These are phyloP conservation scores for Myotis davidii DNA, from an alignment of 2,113 vertebrate species.

Conservation along the genomic window DNA sequence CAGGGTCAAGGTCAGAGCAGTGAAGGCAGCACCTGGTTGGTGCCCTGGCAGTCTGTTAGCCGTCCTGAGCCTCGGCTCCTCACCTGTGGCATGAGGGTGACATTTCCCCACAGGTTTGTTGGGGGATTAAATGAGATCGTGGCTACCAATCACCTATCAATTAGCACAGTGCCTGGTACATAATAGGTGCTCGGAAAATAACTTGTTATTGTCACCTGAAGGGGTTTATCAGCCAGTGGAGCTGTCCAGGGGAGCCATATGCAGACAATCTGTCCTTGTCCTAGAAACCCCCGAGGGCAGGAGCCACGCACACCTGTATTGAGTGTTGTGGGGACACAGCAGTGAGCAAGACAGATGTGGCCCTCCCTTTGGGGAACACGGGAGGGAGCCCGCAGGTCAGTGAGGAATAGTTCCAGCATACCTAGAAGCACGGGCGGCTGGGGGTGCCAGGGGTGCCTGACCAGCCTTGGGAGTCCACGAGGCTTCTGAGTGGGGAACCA, in stretches of 20 bases:
- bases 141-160: neutral
- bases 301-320: neutral
- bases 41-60: constrained; percentile 4
- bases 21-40: neutral
- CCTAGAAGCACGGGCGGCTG: neutral
- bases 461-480: neutral
- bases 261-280: neutral
- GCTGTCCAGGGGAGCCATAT: neutral
- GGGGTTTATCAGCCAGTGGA: neutral
- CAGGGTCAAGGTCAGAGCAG: neutral
- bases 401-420: neutral
- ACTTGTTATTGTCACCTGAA: neutral
- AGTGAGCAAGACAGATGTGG: neutral
- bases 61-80: constrained; percentile 37
- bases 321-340: neutral
- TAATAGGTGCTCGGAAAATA: constrained; percentile 40
- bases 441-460: neutral
- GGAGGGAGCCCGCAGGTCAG: too few relatives aligned
- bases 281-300: neutral
- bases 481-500: neutral
- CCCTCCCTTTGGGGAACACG: neutral
- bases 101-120: constrained; percentile 50
- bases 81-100: neutral
- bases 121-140: constrained; percentile 67
- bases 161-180: constrained; percentile 73